Conservation (phyloP, 2,888 invertebrate genomes). For the Emesis russula region DNA sequence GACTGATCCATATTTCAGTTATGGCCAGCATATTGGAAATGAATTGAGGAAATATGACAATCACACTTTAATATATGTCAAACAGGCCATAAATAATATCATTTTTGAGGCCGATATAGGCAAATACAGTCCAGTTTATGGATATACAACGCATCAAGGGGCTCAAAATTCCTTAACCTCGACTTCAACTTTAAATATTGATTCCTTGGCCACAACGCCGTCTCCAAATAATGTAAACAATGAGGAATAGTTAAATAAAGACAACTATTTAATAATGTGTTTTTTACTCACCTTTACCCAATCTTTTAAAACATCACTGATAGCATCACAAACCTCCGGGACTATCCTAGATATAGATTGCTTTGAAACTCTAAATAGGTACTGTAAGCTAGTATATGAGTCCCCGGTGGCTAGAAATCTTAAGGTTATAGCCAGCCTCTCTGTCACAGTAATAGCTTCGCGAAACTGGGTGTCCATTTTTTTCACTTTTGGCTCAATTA, state of each 20-base stretch:
- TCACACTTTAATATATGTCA: constrained; percentile 39
- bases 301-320: constrained; percentile 51
- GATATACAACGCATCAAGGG: neutral
- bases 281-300: constrained; percentile 23
- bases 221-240: neutral
- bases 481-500: neutral
- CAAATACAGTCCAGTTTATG: neutral
- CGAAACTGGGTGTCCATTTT: constrained; percentile 36
- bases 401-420: constrained; percentile 34
- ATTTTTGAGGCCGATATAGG: constrained; percentile 63
- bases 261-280: neutral
- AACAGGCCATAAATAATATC: constrained; percentile 42
- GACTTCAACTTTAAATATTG: neutral
- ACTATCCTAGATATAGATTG: constrained; percentile 62
- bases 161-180: neutral
- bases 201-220: neutral
- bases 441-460: neutral
- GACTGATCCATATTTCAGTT: constrained; percentile 8
- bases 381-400: constrained; percentile 45
- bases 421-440: constrained; percentile 5
- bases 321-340: constrained; percentile 62
- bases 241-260: too few species aligned
- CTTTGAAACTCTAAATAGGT: constrained; percentile 61
- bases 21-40: constrained; percentile 52
- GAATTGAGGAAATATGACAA: constrained; percentile 68